phyloP scores from a whole-genome alignment of 2,113 vertebrate genomes.

The Delphinus delphis region DNA sequence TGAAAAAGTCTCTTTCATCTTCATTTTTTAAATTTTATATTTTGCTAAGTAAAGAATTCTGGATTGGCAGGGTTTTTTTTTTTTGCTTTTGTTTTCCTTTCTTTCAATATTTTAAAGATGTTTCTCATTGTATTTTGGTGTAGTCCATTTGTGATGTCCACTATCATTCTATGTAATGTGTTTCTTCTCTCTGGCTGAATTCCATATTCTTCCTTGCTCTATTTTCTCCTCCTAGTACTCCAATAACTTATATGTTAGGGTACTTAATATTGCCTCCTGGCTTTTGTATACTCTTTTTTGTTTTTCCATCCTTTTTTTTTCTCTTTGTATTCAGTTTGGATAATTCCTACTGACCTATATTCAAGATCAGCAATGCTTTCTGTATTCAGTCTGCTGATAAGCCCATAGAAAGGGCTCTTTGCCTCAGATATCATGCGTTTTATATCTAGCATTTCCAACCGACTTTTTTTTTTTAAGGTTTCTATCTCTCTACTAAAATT shows the following conservation, averaged over 20 bases:
- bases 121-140: too few species aligned
- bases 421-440: background rate
- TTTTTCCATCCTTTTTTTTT: background rate
- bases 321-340: background rate
- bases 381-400: background rate
- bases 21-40: background rate
- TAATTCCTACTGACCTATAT: background rate
- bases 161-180: background rate
- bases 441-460: background rate
- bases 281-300: background rate
- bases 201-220: background rate
- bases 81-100: background rate
- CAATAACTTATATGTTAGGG: background rate
- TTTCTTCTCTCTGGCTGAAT: background rate
- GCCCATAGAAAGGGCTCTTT: background rate
- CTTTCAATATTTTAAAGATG: background rate
- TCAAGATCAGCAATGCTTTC: background rate
- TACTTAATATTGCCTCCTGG: background rate
- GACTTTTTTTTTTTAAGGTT: background rate
- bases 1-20: background rate
- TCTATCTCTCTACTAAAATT: background rate
- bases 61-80: background rate
- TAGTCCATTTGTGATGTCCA: background rate
- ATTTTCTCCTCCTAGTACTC: too few species aligned
- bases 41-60: background rate